A percentile compares a stretch with the other conserved stretches of the same genome.
phyloP scores from a whole-genome alignment of 2,113 vertebrate species.

The Oxyura jamaicensis region DNA sequence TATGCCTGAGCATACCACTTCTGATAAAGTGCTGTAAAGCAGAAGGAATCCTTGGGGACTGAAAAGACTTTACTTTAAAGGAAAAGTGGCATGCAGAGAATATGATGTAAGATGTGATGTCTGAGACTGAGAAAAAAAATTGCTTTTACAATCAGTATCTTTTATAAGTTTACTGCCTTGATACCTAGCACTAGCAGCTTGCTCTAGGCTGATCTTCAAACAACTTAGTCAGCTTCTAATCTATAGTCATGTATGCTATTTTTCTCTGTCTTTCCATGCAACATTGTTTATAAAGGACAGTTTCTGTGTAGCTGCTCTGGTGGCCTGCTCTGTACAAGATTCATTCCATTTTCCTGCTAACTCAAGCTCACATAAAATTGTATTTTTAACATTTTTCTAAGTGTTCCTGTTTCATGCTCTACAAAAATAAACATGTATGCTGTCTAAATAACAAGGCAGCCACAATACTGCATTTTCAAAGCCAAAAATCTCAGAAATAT shows the following conservation, averaged over 20 bases:
- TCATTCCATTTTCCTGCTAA: neutral
- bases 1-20: neutral
- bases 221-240: neutral
- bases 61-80: neutral
- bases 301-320: neutral
- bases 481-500: neutral
- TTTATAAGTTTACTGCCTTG: neutral
- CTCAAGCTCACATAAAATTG: neutral
- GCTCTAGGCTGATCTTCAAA: neutral
- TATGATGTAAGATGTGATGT: neutral
- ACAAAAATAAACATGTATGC: neutral
- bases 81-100: neutral
- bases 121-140: neutral
- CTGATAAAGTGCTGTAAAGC: neutral
- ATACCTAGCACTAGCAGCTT: neutral
- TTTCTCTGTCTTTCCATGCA: neutral
- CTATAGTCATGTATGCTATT: neutral
- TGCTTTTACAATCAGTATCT: neutral
- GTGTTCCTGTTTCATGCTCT: neutral
- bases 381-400: neutral
- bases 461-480: neutral
- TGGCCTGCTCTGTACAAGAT: neutral
- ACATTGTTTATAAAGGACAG: neutral
- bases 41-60: neutral
- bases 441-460: neutral